phyloP scores from a whole-genome alignment of 2,888 invertebrate species.

The Rutpela maculata region DNA sequence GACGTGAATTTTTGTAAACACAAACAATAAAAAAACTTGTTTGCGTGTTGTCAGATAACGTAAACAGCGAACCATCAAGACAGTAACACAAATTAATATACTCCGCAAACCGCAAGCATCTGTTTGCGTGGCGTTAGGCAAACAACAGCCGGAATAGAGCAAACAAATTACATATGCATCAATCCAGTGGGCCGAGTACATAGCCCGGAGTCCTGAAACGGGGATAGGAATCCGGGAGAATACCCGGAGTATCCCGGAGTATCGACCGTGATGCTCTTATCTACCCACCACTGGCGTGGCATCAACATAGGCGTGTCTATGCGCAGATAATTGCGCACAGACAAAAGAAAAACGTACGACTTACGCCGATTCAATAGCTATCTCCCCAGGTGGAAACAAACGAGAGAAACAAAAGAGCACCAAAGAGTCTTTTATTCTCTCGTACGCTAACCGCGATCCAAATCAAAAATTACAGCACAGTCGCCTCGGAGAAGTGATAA shows the following conservation, averaged over 20 bases:
- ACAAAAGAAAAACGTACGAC: conserved; percentile 65
- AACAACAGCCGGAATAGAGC: conserved; percentile 63
- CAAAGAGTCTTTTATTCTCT: conserved; percentile 61
- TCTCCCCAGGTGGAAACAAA: conserved; percentile 57
- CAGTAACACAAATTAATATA: conserved; percentile 60
- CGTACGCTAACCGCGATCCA: conserved; percentile 67
- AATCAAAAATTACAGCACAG: conserved; percentile 72
- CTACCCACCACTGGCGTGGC: conserved; percentile 70
- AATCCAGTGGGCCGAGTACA: conserved; percentile 65
- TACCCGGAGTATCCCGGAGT: conserved; percentile 68
- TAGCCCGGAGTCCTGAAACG: conserved; percentile 57
- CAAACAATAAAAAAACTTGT: conserved; percentile 30
- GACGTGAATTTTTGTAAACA: neutral
- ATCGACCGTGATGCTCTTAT: conserved; percentile 72
- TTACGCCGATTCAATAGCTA: conserved; percentile 59
- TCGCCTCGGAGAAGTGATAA: conserved; percentile 73
- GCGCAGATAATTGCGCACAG: conserved; percentile 68
- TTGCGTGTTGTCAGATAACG: conserved; percentile 47
- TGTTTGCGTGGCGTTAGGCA: conserved; percentile 60
- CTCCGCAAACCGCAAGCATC: conserved; percentile 61
- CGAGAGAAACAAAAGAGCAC: conserved; percentile 60
- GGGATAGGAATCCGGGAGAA: conserved; percentile 67
- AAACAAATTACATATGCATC: conserved; percentile 70
- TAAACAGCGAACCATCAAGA: conserved; percentile 50
- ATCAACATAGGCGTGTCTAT: conserved; percentile 65